These are phyloP conservation scores for Ascaphus truei DNA, from an alignment of 2,113 vertebrate species.

Conservation along the genomic window DNA sequence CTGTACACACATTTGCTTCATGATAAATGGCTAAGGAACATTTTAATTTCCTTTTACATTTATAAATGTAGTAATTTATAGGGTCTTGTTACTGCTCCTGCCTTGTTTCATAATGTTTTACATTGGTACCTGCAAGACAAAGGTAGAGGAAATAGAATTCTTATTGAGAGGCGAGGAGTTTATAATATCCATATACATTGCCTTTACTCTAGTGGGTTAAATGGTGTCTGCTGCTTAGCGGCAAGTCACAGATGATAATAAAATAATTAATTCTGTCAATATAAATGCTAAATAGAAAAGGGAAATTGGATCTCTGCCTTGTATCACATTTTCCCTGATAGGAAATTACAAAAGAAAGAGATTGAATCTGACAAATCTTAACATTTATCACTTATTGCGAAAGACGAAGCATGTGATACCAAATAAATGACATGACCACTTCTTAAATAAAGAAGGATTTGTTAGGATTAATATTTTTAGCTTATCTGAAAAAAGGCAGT, in stretches of 20 bases:
- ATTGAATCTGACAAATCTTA: slow-evolving; percentile 57
- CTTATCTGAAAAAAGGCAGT: slow-evolving; percentile 29
- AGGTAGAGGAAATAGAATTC: slow-evolving; percentile 36
- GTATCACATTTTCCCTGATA: slow-evolving; percentile 55
- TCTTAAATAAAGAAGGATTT: slow-evolving; percentile 65
- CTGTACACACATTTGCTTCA: slow-evolving; percentile 33
- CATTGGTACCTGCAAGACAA: neutral
- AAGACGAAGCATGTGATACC: slow-evolving; percentile 44
- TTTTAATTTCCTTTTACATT: slow-evolving; percentile 35
- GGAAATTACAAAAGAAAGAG: slow-evolving; percentile 64
- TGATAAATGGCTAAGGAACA: slow-evolving; percentile 34
- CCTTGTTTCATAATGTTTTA: slow-evolving; percentile 14
- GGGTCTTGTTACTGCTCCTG: slow-evolving; percentile 33
- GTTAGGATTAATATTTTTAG: slow-evolving; percentile 49
- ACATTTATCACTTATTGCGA: slow-evolving; percentile 52
- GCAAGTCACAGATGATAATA: slow-evolving; percentile 56
- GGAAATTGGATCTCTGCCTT: slow-evolving; percentile 63
- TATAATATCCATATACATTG: slow-evolving; percentile 9
- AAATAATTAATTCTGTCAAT: slow-evolving; percentile 72
- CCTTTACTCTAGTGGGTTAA: slow-evolving; percentile 37
- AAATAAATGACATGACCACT: too few species aligned
- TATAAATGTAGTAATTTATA: slow-evolving; percentile 17
- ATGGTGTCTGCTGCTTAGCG: slow-evolving; percentile 53
- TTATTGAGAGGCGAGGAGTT: neutral
- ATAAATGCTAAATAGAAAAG: slow-evolving; percentile 73